Conservation (phyloP, 1,140 invertebrate genomes). For the Lepidostoma basale region DNA sequence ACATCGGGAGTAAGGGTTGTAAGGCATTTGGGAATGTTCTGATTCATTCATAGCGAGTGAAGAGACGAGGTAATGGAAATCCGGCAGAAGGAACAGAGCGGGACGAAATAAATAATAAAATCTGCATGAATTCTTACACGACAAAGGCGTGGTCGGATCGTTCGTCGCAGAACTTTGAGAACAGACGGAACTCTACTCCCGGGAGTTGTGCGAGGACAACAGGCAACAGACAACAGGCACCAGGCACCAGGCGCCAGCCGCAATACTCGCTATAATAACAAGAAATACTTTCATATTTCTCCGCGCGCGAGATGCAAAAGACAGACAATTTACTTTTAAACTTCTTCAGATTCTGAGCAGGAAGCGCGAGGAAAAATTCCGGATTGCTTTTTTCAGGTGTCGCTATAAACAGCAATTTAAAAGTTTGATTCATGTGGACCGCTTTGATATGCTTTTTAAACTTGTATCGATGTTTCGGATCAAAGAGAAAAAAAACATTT, state of each 20-base stretch:
- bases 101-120: slow-evolving; percentile 34
- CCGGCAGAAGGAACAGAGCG: slow-evolving; percentile 13
- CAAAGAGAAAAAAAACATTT: too few relatives aligned
- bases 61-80: not conserved
- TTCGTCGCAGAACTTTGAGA: slow-evolving; percentile 33
- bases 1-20: too few relatives aligned
- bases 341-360: not conserved
- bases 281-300: slow-evolving; percentile 8
- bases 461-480: too few relatives aligned
- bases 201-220: not conserved
- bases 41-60: not conserved
- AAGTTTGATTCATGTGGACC: not conserved
- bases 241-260: not conserved
- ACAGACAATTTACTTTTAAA: not conserved
- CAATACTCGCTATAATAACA: not conserved
- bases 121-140: slow-evolving; percentile 37
- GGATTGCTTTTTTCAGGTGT: not conserved
- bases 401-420: too few relatives aligned
- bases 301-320: slow-evolving; percentile 1
- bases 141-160: slow-evolving; percentile 35
- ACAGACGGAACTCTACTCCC: slow-evolving; percentile 15
- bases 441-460: not conserved
- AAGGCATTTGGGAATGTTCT: too few relatives aligned
- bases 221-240: not conserved
- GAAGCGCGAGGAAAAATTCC: too few relatives aligned